These are phyloP conservation scores for Dasypogon diadema DNA, from an alignment of 2,888 invertebrate genomes.

Conservation along the genomic window DNA sequence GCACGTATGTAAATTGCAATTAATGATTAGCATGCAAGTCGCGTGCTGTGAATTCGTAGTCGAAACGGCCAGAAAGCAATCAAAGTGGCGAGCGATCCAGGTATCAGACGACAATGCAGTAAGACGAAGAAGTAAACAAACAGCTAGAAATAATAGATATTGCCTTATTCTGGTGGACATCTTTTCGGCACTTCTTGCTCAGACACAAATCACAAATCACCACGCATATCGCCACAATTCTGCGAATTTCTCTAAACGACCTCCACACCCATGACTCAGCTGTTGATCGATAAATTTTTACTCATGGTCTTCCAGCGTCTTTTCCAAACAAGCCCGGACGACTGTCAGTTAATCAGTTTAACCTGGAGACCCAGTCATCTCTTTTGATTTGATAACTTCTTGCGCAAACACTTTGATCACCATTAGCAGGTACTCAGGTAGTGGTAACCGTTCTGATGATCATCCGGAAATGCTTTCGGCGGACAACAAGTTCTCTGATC, in stretches of 20 bases:
- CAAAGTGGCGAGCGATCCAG: neutral
- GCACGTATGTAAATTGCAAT: constrained; percentile 18
- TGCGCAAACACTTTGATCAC: constrained; percentile 32
- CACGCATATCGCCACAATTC: constrained; percentile 32
- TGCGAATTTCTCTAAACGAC: constrained; percentile 18
- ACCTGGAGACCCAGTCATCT: constrained; percentile 45
- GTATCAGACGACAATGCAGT: neutral
- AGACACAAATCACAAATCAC: neutral
- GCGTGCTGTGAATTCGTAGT: constrained; percentile 10
- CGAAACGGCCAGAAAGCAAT: neutral
- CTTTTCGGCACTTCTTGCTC: constrained; percentile 33
- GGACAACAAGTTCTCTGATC: constrained; percentile 42
- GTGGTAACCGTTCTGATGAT: constrained; percentile 7
- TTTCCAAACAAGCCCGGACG: constrained; percentile 14
- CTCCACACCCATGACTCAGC: constrained; percentile 44
- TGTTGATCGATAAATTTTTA: constrained; percentile 42
- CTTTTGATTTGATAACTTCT: constrained; percentile 15
- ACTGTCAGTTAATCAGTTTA: constrained; percentile 26
- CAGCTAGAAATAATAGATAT: constrained; percentile 26
- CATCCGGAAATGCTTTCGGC: constrained; percentile 51
- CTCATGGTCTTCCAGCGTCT: neutral
- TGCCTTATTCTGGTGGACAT: constrained; percentile 1
- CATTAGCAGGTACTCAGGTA: constrained; percentile 29
- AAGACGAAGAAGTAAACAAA: constrained; percentile 25
- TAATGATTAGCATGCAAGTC: constrained; percentile 28